Evolutionary conservation across 2,797 vertebrate species (phyloP), one percentile per base, ranked within the genome.

Genomic region (Lagothrix lagotricha): DNA sequence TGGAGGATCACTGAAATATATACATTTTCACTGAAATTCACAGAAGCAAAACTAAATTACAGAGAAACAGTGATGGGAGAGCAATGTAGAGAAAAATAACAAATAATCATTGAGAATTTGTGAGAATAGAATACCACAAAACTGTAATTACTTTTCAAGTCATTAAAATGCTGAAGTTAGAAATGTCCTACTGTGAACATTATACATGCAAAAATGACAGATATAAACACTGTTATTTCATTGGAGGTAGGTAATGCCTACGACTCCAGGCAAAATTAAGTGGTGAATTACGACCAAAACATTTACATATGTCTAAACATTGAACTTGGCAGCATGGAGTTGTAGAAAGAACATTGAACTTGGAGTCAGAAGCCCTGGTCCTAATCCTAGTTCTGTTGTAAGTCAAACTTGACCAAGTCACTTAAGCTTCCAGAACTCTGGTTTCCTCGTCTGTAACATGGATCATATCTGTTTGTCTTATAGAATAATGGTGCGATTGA

Each of bases 141-240:
- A 94, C 22, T 67, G 10, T 54, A 10, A 46, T 48, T n/a, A 48
- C 36, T 70, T 93, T 44, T 91, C 94, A 22, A 94, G 50, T 83
- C 89, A 93, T 17, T 90, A 44, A 92, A 95, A 95, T 52, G 93
- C 26, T 1, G 79, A 93, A 79, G 19, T 83, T 79, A 84, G 76
- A 89, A 88, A 94, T n/a, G 80, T 13, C 46, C 7, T 54, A 48
- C 22, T 85, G 33, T 81, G n/a, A 95, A 90, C 15, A 88, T 39
- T 70, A 52, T 48, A 39, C 2, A 24, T n/a, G 33, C 33, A 54
- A 88, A 96, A 88, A 54, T 30, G 75, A 87, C 70, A 80, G 58
- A 44, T 80, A 22, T 20, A 36, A 87, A 67, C 36, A 39, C 30
- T 85, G 72, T 9, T 48, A 92, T 93, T 87, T 94, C 20, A 77